Evolutionary conservation across 2,113 vertebrate genomes (phyloP).

Genomic region (Phainopepla nitens): DNA sequence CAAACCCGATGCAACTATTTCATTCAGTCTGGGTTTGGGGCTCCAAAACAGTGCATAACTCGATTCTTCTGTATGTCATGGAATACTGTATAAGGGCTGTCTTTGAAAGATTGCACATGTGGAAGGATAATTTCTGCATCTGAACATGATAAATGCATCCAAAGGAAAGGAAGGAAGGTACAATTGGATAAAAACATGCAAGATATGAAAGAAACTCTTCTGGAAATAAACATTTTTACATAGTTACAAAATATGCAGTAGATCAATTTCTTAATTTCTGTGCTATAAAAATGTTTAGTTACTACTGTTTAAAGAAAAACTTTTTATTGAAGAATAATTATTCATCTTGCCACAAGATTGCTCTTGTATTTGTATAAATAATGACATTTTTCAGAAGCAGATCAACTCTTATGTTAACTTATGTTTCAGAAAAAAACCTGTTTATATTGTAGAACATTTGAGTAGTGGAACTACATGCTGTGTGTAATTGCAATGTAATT

Average conservation of each 20-base stretch:
- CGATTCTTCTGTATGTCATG: not conserved
- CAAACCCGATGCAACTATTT: not conserved
- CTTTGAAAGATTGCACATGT: not conserved
- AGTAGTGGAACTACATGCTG: not conserved
- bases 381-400: conserved; percentile 22
- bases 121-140: not conserved
- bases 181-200: not conserved
- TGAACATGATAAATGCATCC: not conserved
- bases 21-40: not conserved
- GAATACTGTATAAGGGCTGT: not conserved
- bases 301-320: not conserved
- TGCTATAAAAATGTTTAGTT: not conserved
- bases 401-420: not conserved
- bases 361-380: not conserved
- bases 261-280: not conserved
- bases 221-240: not conserved
- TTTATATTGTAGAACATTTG: not conserved
- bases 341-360: not conserved
- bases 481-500: not conserved
- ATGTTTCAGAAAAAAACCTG: not conserved
- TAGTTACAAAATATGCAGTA: not conserved
- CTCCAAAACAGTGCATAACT: not conserved
- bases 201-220: not conserved
- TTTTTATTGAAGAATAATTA: not conserved
- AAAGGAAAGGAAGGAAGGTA: not conserved